Base-by-base conservation (phyloP, 1,140 invertebrate genomes). In the Ceratosolen fusciceps region DNA sequence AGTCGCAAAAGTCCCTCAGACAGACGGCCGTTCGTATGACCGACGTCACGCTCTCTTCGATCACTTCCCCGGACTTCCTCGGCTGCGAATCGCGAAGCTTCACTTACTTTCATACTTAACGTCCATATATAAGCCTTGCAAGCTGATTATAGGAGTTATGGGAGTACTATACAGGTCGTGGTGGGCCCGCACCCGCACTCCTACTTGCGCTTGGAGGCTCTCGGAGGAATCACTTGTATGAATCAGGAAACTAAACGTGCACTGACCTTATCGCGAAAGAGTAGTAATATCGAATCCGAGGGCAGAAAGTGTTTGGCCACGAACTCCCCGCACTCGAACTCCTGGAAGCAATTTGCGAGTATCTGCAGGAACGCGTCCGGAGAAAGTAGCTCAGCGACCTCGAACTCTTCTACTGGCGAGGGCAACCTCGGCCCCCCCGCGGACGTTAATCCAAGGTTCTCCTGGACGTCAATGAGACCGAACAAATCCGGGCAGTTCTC, bases 1-100 rank as follows among this genome's bases (percentile, higher is more conserved):
- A 92, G 74, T 92, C 89, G 84, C 90, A 90, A 86, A 92, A 92
- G 81, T 93, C 91, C 83, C 90, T 87, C 26, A 92, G 83, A 74
- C 91, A 90, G 43, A 92, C 82, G 4, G 91, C 88, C n/a, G 92
- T 92, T 4, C 90, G 85, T 74, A 92, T 81, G 80, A 34, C 52
- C 49, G 39, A 71, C 1, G 79, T 80, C 8, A 60, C 43, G 2
- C 24, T 26, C 1, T 52, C 31, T 24, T 68, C 73, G n/a, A 72
- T 60, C n/a, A 60, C 49, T 62, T 78, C 65, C 7, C 31, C 24
- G 1, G 60, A 47, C 7, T 37, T 1, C 5, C 31, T 21, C n/a
- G n/a, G n/a, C n/a, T n/a, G n/a, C n/a, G n/a, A n/a, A n/a, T n/a
- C n/a, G n/a, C n/a, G n/a, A n/a, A n/a, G n/a, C n/a, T n/a, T n/a